Evolutionary conservation across 2,113 vertebrate species (phyloP), one percentile per base, ranked within the genome.

Genomic region (Leptobrachium ailaonicum): DNA sequence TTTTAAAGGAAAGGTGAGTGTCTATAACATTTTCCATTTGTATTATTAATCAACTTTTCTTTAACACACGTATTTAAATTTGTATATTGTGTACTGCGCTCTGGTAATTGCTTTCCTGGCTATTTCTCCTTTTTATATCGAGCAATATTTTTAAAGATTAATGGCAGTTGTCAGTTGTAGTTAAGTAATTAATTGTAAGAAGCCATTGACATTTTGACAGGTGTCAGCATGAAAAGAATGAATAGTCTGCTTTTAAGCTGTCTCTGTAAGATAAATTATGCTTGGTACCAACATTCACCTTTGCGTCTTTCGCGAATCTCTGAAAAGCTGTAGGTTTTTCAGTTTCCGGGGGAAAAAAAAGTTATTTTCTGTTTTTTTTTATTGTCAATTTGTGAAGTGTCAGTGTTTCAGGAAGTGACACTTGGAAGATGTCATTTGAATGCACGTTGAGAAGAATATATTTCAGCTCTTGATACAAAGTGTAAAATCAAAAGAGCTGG

Each of bases 141-240:
- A 69, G 45, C 7, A 14, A 5, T 69, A 14, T 69, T 44, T 69
- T 69, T 69, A 12, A 69, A 69, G 67, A 69, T 69, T 69, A 41
- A 69, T 69, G 67, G 45, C 67, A 69, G 67, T 69, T 69, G 75
- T 76, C 73, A 63, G 58, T 64, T 45, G 20, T 75, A 47, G 73
- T 75, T 54, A 67, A 43, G 75, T 56, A 76, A 76, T 76, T 76
- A 67, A 76, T 76, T 66, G 64, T 67, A 69, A 11, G 45, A 68
- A 56, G 64, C 64, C 42, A 13, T 6, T 42, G 45, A 50, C 75
- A 50, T 56, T 56, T 53, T 76, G 75, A 76, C 75, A 76, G 75
- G 64, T 56, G 66, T 66, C 75, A 66, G 50, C 43, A 67, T 67
- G 75, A 66, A 67, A 69, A 53, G 62, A 66, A 67, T 66, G 64